A percentile compares a stretch with the other conserved stretches of the same genome.
Evolutionary conservation across 2,113 vertebrate genomes (phyloP).

Genomic region (Sceloporus tristichus): DNA sequence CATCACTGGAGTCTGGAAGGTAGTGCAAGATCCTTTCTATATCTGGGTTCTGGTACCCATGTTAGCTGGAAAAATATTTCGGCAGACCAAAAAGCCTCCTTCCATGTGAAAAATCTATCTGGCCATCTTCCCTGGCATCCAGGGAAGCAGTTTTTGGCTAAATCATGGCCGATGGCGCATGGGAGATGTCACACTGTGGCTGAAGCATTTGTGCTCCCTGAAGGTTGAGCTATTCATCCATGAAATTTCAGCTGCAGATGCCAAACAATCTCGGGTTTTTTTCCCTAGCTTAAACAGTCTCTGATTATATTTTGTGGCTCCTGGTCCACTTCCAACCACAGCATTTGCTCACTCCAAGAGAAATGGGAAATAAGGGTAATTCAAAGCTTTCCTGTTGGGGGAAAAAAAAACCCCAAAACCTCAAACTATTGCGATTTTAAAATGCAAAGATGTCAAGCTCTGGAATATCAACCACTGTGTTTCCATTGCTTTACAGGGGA

Average conservation of each 20-base stretch:
- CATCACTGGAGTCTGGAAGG: conserved; percentile 38
- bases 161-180: conserved; percentile 66
- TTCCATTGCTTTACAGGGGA: too few species aligned
- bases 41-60: conserved; percentile 66
- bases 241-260: conserved; percentile 66
- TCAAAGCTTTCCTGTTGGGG: too few species aligned
- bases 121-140: conserved; percentile 69
- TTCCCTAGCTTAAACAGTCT: conserved; percentile 67
- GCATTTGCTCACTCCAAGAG: conserved; percentile 44
- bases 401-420: too few species aligned
- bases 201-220: conserved; percentile 48
- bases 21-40: conserved; percentile 37
- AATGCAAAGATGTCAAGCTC: too few species aligned
- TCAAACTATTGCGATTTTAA: too few species aligned
- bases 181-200: conserved; percentile 67
- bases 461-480: too few species aligned
- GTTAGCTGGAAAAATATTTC: conserved; percentile 66
- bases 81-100: conserved; percentile 5
- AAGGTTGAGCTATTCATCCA: conserved; percentile 69
- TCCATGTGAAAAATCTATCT: conserved; percentile 45
- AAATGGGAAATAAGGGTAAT: neutral
- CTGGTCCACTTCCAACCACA: conserved; percentile 50
- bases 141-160: conserved; percentile 69
- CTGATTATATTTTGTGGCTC: conserved; percentile 54
- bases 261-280: conserved; percentile 58